phyloP scores from a whole-genome alignment of 2,888 invertebrate genomes.

The Scaptomyza flava region DNA sequence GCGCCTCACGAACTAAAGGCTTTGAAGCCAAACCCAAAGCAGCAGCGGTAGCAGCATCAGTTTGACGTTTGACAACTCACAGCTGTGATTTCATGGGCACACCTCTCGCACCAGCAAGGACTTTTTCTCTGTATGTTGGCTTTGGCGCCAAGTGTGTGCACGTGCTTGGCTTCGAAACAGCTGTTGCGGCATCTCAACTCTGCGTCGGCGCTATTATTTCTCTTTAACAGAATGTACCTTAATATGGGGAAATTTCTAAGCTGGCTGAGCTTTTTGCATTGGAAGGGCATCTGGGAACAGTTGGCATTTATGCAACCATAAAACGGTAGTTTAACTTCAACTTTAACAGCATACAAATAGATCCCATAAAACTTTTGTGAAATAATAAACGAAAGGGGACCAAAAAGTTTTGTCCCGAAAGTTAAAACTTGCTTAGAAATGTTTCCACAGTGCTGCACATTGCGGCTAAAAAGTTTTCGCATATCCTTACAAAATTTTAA shows the following conservation, averaged over 20 bases:
- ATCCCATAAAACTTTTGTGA: not conserved
- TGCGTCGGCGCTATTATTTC: conserved; percentile 28
- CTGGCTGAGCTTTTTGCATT: conserved; percentile 32
- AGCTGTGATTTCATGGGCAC: conserved; percentile 61
- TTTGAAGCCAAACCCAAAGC: conserved; percentile 26
- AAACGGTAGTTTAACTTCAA: conserved; percentile 3
- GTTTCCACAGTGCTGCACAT: conserved; percentile 24
- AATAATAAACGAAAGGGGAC: not conserved
- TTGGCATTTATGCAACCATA: conserved; percentile 15
- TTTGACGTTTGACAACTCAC: conserved; percentile 63
- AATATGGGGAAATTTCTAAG: conserved; percentile 37
- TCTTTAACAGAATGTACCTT: conserved; percentile 12
- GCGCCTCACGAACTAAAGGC: conserved; percentile 71
- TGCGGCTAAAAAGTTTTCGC: conserved; percentile 20
- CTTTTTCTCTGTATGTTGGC: conserved; percentile 40
- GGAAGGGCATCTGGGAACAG: conserved; percentile 58
- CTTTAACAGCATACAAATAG: conserved; percentile 15
- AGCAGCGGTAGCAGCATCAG: conserved; percentile 59
- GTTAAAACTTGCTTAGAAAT: conserved; percentile 15
- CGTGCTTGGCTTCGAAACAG: conserved; percentile 57
- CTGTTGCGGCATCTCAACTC: conserved; percentile 49
- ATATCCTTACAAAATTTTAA: not conserved
- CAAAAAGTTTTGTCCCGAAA: conserved; percentile 48
- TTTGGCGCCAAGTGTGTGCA: conserved; percentile 64
- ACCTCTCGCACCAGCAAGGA: conserved; percentile 29